phyloP scores from a whole-genome alignment of 2,797 vertebrate genomes.

The Streptopelia turtur region DNA sequence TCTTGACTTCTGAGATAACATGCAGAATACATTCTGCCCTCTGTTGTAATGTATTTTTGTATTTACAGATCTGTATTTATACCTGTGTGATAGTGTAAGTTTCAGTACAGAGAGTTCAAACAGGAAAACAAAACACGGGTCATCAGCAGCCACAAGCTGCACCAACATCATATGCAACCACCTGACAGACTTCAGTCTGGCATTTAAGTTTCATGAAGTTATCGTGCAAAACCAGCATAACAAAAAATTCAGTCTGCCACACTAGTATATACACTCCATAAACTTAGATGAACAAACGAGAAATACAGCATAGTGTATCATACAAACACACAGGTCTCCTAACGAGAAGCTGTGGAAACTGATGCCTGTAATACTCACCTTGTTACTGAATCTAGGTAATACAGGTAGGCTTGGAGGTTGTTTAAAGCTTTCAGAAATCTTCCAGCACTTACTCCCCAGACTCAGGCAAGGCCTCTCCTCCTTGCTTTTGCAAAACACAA shows the following conservation, averaged over 20 bases:
- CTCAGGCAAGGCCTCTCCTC: background rate
- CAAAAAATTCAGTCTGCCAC: background rate
- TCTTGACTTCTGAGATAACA: background rate
- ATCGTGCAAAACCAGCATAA: background rate
- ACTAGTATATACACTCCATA: background rate
- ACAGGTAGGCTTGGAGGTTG: accelerated
- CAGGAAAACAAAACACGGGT: background rate
- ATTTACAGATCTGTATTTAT: background rate
- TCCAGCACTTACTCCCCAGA: background rate
- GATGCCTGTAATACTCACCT: background rate
- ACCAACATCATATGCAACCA: background rate
- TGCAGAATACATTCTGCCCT: background rate
- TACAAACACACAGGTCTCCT: background rate
- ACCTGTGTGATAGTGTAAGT: background rate
- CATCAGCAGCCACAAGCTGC: background rate
- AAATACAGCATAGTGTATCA: background rate
- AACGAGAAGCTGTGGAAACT: background rate
- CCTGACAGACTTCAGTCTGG: background rate
- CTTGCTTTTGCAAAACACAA: background rate
- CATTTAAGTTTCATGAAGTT: background rate
- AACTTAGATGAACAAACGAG: background rate
- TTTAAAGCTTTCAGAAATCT: background rate
- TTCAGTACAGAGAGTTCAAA: background rate
- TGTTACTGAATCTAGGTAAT: background rate
- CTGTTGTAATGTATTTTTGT: background rate